These are phyloP conservation scores for Pomatorhinus ruficollis DNA, from an alignment of 2,113 vertebrate genomes.

Conservation along the genomic window DNA sequence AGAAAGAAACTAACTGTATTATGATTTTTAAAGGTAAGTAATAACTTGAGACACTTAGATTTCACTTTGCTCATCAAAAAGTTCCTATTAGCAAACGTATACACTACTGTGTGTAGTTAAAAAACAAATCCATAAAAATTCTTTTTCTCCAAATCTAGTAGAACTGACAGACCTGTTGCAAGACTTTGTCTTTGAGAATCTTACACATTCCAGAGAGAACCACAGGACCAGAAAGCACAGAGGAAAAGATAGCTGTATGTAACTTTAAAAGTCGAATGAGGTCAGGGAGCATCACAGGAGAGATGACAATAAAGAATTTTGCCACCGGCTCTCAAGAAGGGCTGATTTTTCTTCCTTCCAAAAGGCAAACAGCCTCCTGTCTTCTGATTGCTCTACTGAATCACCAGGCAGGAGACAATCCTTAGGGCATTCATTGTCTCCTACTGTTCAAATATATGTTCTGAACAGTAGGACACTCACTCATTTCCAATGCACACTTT, in stretches of 20 bases:
- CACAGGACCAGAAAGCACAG: background rate
- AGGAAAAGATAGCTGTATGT: background rate
- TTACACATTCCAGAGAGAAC: background rate
- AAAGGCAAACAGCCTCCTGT: slow-evolving; percentile 25
- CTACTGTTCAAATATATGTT: slow-evolving; percentile 40
- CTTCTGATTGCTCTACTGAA: slow-evolving; percentile 54
- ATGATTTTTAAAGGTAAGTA: background rate
- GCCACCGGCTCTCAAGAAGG: slow-evolving; percentile 12
- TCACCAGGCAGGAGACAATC: slow-evolving; percentile 16
- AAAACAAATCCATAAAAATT: background rate
- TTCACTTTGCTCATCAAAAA: background rate
- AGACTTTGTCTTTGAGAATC: background rate
- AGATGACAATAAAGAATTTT: slow-evolving; percentile 23
- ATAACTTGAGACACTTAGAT: background rate
- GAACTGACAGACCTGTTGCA: background rate
- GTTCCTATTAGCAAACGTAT: background rate
- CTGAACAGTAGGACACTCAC: slow-evolving; percentile 50
- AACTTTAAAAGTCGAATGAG: background rate
- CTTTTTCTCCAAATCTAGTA: background rate
- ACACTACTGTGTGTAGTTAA: background rate
- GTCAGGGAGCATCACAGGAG: slow-evolving; percentile 6
- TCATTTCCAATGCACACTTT: slow-evolving; percentile 30
- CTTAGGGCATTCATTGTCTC: slow-evolving; percentile 47
- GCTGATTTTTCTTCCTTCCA: background rate
- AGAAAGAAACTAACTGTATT: background rate